phyloP scores from a whole-genome alignment of 1,140 invertebrate genomes.

The Brevipalpus yothersi region DNA sequence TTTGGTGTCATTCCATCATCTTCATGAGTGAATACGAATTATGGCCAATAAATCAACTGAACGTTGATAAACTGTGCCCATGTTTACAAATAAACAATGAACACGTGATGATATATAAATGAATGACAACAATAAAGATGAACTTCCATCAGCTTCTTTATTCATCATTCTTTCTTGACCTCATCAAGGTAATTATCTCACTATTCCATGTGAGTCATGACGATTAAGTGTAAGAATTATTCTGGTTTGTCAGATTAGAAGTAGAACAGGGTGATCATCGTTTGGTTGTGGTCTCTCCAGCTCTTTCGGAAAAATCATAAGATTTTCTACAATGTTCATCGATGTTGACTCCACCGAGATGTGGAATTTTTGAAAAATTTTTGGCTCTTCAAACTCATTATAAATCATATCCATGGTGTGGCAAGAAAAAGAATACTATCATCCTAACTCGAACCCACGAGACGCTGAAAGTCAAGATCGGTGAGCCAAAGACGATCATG shows the following conservation, averaged over 20 bases:
- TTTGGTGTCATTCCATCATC: no score
- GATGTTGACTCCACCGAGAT: constrained; percentile 33
- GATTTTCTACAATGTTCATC: constrained; percentile 43
- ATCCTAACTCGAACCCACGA: constrained; percentile 49
- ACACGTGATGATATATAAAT: no score
- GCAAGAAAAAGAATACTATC: constrained; percentile 45
- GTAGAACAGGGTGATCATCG: not conserved
- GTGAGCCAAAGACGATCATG: constrained; percentile 5
- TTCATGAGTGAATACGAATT: no score
- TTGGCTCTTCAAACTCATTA: constrained; percentile 41
- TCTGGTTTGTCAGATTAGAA: not conserved
- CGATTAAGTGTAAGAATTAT: no score
- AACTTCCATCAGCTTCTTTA: no score
- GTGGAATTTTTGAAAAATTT: constrained; percentile 40
- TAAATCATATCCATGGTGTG: constrained; percentile 41
- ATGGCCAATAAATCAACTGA: no score
- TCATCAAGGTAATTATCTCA: no score
- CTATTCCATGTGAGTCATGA: no score
- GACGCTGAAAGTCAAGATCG: constrained; percentile 26
- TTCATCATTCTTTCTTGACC: no score
- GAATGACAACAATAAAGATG: no score
- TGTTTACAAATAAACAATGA: no score
- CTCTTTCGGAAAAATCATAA: constrained; percentile 14
- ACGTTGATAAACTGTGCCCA: no score
- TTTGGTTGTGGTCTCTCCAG: not conserved